Conservation (phyloP, 2,797 vertebrate species). For the Menidia menidia region DNA sequence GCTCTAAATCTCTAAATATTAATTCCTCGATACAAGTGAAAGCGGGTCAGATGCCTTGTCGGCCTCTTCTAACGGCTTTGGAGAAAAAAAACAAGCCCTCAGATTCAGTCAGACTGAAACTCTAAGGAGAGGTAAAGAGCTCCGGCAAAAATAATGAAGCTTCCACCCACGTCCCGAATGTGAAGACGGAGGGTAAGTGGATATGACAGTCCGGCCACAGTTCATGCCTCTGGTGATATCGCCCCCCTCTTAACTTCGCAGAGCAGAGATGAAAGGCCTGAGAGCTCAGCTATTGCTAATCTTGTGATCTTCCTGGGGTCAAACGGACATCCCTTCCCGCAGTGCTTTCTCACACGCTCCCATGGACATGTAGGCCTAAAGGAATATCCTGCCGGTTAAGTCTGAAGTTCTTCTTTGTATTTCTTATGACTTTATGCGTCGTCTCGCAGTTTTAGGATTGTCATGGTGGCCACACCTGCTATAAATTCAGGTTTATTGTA, state of each 20-base stretch:
- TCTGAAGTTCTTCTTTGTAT: neutral
- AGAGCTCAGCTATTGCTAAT: constrained; percentile 25
- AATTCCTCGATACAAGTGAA: no score
- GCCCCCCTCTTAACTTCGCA: constrained; percentile 10
- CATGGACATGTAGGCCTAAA: neutral
- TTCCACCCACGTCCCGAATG: constrained; percentile 20
- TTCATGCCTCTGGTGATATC: constrained; percentile 35
- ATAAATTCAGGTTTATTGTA: no score
- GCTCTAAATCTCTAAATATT: no score
- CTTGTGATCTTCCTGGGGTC: constrained; percentile 39
- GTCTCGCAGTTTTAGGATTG: neutral
- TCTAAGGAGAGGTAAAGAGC: constrained; percentile 1
- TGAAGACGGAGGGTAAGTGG: constrained; percentile 38
- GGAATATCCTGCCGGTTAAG: neutral
- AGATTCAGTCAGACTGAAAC: neutral
- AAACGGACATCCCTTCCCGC: constrained; percentile 12
- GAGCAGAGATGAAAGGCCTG: constrained; percentile 39
- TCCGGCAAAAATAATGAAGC: constrained; percentile 52
- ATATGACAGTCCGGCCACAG: constrained; percentile 53
- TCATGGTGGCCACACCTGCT: no score
- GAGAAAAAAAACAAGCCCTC: neutral
- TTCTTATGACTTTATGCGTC: neutral
- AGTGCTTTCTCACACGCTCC: constrained; percentile 21
- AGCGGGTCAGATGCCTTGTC: no score
- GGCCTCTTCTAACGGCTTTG: no score